Percentiles rank a stretch among this genome's conserved stretches.
Conservation (phyloP, 2,113 vertebrate genomes). For the Rhinoderma darwinii region DNA sequence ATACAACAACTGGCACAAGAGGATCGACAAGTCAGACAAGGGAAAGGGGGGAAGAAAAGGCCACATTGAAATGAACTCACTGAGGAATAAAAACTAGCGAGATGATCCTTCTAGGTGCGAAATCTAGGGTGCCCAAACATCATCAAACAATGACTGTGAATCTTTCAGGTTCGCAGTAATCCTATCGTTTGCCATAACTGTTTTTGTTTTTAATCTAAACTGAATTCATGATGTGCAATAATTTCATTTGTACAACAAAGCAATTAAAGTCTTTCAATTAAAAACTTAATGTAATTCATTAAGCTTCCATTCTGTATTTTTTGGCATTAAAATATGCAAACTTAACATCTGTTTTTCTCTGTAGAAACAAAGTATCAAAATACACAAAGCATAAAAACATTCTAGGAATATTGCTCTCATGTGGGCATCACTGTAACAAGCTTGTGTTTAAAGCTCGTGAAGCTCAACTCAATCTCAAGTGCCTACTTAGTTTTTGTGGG, state of each 20-base stretch:
- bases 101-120: no score
- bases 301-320: slow-evolving; percentile 6
- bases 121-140: no score
- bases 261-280: background rate
- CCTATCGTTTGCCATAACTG: no score
- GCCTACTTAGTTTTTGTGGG: background rate
- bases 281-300: slow-evolving; percentile 22
- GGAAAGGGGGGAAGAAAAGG: no score
- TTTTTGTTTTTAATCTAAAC: background rate
- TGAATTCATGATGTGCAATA: background rate
- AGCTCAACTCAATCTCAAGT: slow-evolving; percentile 4
- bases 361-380: slow-evolving; percentile 27
- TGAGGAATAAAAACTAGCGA: no score
- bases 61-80: no score
- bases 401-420: slow-evolving; percentile 38
- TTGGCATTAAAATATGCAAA: slow-evolving; percentile 18
- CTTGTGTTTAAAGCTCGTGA: background rate
- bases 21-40: no score
- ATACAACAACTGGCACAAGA: no score
- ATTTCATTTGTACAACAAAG: background rate
- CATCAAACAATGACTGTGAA: no score
- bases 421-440: background rate
- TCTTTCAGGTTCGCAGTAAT: no score
- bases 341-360: slow-evolving; percentile 37
- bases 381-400: slow-evolving; percentile 20